Conservation (phyloP, 2,888 invertebrate genomes). For the Leucoma salicis region DNA sequence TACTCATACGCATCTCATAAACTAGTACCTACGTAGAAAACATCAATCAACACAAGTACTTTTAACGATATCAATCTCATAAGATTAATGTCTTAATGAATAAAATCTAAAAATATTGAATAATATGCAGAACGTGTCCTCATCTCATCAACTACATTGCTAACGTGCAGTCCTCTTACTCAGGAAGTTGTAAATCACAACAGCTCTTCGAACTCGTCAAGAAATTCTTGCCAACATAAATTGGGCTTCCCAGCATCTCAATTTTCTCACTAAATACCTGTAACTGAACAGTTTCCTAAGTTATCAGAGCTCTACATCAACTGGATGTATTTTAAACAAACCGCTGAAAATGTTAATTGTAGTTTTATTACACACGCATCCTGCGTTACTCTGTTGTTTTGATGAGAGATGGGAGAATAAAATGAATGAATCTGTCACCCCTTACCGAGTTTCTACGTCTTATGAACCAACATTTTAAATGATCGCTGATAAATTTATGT, state of each 20-base stretch:
- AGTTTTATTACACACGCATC: constrained; percentile 66
- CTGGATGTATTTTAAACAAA: constrained; percentile 45
- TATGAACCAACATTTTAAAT: constrained; percentile 47
- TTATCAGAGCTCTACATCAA: constrained; percentile 32
- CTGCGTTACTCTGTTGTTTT: constrained; percentile 48
- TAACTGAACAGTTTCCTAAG: constrained; percentile 15
- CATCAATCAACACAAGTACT: constrained; percentile 18
- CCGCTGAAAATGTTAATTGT: constrained; percentile 63
- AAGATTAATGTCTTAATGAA: constrained; percentile 6
- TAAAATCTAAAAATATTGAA: constrained; percentile 27
- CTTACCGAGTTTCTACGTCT: constrained; percentile 36
- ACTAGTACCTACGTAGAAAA: constrained; percentile 24
- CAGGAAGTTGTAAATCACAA: constrained; percentile 76
- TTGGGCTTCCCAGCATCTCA: constrained; percentile 34
- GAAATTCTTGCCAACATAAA: constrained; percentile 50
- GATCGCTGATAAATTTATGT: constrained; percentile 20
- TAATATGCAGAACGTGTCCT: constrained; percentile 30
- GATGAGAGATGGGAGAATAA: constrained; percentile 40
- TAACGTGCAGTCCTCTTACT: constrained; percentile 49
- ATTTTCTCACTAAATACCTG: constrained; percentile 11
- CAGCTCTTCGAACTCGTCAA: constrained; percentile 52
- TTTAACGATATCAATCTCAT: constrained; percentile 13
- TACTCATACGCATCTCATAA: constrained; percentile 8
- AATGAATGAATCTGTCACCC: constrained; percentile 19
- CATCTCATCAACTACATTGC: constrained; percentile 53